Evolutionary conservation across 2,113 vertebrate genomes (phyloP).

Genomic region (Eptesicus fuscus): DNA sequence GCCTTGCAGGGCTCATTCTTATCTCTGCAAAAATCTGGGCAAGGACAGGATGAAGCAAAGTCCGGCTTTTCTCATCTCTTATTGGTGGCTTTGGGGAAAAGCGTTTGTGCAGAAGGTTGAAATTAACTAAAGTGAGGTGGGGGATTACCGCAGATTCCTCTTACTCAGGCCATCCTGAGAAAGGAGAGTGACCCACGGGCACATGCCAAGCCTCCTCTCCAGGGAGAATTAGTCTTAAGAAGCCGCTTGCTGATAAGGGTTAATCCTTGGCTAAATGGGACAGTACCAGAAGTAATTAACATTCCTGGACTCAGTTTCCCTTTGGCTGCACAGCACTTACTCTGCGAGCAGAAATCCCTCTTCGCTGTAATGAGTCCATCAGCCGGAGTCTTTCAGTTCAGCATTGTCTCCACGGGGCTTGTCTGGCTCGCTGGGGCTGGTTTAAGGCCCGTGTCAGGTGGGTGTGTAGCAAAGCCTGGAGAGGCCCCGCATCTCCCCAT

Average conservation of each 20-base stretch:
- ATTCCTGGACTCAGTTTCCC: conserved; percentile 39
- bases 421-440: not conserved
- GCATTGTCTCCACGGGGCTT: rapidly evolving
- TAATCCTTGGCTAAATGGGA: not conserved
- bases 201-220: not conserved
- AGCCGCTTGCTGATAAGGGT: not conserved
- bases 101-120: not conserved
- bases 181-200: rapidly evolving
- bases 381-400: not conserved
- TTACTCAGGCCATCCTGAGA: rapidly evolving
- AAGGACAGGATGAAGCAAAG: not conserved
- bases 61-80: rapidly evolving
- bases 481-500: not conserved
- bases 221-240: not conserved
- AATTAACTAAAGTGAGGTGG: not conserved
- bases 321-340: not conserved
- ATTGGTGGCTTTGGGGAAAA: not conserved
- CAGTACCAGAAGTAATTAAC: not conserved
- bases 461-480: not conserved
- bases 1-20: too few relatives aligned
- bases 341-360: not conserved
- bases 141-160: rapidly evolving
- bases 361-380: not conserved
- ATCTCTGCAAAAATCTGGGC: not conserved
- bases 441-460: not conserved